Percentiles rank a stretch among this genome's conserved stretches.
Conservation (phyloP, 2,888 invertebrate genomes). For the Helleia helle region DNA sequence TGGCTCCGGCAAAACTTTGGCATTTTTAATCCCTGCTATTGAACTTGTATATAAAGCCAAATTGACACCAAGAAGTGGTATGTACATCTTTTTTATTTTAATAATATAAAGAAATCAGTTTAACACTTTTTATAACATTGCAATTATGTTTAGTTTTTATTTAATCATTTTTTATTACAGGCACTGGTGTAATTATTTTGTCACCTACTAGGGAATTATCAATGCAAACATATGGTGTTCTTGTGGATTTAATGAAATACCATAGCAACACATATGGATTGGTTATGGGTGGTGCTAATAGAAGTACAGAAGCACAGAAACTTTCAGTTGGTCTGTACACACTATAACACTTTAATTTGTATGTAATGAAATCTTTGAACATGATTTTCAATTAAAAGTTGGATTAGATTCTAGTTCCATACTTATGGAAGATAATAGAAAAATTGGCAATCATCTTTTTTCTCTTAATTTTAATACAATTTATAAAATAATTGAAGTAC, state of each 20-base stretch:
- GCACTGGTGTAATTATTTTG: conserved; percentile 93
- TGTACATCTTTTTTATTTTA: conserved; percentile 21
- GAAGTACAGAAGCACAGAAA: conserved; percentile 93
- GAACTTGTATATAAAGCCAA: conserved; percentile 92
- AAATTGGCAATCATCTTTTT: too few species aligned
- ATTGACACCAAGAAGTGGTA: conserved; percentile 94
- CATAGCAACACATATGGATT: conserved; percentile 96
- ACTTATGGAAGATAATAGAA: too few species aligned
- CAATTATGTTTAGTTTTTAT: too few species aligned
- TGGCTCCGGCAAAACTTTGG: conserved; percentile 97
- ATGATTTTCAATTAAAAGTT: too few species aligned
- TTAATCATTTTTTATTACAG: conserved; percentile 42
- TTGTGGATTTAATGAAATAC: conserved; percentile 94
- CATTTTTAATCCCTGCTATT: conserved; percentile 95
- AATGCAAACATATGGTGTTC: conserved; percentile 98
- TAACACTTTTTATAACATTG: too few species aligned
- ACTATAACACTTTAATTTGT: too few species aligned
- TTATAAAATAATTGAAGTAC: not conserved
- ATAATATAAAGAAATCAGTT: too few species aligned
- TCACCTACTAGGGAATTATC: conserved; percentile 97
- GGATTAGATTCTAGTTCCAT: too few species aligned
- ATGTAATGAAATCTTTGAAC: too few species aligned
- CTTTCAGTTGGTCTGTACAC: conserved; percentile 84
- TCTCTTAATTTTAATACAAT: too few species aligned
- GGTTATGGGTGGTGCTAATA: conserved; percentile 95